Percentiles rank a stretch among this genome's conserved stretches.
phyloP scores from a whole-genome alignment of 1,140 invertebrate genomes.

The Drosophila ironensis region DNA sequence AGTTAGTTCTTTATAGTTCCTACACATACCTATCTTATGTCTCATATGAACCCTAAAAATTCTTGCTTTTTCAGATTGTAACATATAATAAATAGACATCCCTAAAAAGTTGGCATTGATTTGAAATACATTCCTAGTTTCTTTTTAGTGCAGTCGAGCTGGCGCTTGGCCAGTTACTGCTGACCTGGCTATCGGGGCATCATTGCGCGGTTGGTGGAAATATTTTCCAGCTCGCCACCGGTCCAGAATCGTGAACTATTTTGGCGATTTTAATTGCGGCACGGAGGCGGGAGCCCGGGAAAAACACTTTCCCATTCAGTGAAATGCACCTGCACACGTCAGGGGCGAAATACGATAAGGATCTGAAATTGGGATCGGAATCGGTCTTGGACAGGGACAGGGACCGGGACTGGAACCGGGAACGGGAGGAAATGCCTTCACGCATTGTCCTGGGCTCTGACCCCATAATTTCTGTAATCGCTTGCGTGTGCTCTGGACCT shows the following conservation, averaged over 20 bases:
- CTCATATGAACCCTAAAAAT: no score
- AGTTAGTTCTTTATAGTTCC: no score
- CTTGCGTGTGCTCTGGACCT: slow-evolving; percentile 59
- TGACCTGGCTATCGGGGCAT: slow-evolving; percentile 14
- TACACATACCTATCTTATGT: no score
- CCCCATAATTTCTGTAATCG: slow-evolving; percentile 64
- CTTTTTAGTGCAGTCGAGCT: slow-evolving; percentile 37
- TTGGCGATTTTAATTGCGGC: slow-evolving; percentile 49
- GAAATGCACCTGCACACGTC: slow-evolving; percentile 70
- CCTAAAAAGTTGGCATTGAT: no score
- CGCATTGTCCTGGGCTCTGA: slow-evolving; percentile 59
- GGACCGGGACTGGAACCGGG: not conserved
- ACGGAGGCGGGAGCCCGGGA: slow-evolving; percentile 12
- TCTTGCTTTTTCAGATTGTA: no score
- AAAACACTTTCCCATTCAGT: slow-evolving; percentile 68
- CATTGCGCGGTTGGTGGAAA: slow-evolving; percentile 9
- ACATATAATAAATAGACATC: no score
- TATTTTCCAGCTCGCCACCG: slow-evolving; percentile 36
- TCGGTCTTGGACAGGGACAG: no score
- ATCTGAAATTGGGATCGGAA: slow-evolving; percentile 14
- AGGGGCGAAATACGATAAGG: slow-evolving; percentile 40
- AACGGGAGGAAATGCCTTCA: slow-evolving; percentile 57
- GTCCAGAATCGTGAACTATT: slow-evolving; percentile 30
- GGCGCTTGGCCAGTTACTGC: slow-evolving; percentile 29
- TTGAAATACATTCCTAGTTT: not conserved